These are phyloP conservation scores for Hiodon alosoides DNA, from an alignment of 2,113 vertebrate genomes.

Conservation along the genomic window DNA sequence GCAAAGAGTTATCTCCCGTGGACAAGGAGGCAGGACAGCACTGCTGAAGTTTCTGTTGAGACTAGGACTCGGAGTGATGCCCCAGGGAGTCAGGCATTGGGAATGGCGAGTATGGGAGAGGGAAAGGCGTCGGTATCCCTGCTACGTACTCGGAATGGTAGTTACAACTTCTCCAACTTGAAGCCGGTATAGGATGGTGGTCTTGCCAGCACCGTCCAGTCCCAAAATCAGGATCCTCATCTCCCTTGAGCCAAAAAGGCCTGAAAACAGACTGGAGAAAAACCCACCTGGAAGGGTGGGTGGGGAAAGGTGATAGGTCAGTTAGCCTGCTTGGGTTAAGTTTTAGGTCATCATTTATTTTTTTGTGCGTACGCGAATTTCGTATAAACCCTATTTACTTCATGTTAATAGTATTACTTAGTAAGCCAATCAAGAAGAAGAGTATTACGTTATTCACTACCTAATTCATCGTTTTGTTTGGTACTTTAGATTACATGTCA, in stretches of 20 bases:
- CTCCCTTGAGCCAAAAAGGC: conserved; percentile 90
- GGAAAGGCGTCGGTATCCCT: too few relatives aligned
- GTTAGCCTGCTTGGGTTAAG: neutral
- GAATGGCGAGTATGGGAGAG: neutral
- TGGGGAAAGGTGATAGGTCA: neutral
- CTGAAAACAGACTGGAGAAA: conserved; percentile 91
- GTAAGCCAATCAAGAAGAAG: too few relatives aligned
- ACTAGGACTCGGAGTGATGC: neutral
- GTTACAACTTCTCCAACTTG: conserved; percentile 98
- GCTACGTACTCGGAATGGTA: conserved; percentile 89
- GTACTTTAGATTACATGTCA: too few relatives aligned
- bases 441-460: neutral
- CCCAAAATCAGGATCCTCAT: conserved; percentile 98
- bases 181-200: conserved; percentile 91
- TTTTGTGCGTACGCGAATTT: too few relatives aligned
- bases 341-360: too few relatives aligned
- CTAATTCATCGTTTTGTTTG: neutral
- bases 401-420: too few relatives aligned
- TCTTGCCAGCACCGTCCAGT: conserved; percentile 94
- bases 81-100: too few relatives aligned
- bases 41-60: too few relatives aligned
- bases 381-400: too few relatives aligned
- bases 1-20: too few relatives aligned
- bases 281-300: conserved; percentile 72
- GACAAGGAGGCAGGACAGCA: too few relatives aligned